These are phyloP conservation scores for Erannis defoliaria DNA, from an alignment of 2,888 invertebrate species.

Conservation along the genomic window DNA sequence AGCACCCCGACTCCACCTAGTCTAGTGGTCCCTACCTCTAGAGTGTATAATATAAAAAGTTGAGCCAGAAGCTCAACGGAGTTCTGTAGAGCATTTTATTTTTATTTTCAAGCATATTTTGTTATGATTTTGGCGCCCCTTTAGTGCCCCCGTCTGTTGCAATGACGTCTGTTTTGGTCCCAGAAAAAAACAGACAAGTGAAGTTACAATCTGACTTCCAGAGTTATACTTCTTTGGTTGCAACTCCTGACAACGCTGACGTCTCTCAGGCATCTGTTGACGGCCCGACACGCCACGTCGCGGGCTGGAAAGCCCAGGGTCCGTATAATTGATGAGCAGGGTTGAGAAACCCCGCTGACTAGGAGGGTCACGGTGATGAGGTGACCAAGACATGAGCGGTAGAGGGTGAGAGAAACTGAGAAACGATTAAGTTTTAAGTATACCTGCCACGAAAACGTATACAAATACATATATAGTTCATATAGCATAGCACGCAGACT, in stretches of 20 bases:
- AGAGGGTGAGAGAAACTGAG: not conserved
- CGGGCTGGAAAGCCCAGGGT: slow-evolving; percentile 22
- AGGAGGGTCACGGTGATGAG: slow-evolving; percentile 36
- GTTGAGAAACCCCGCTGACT: slow-evolving; percentile 44
- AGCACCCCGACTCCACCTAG: too few relatives aligned
- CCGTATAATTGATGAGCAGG: slow-evolving; percentile 49
- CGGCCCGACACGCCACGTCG: slow-evolving; percentile 44
- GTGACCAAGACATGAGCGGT: slow-evolving; percentile 22
- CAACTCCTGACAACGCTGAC: slow-evolving; percentile 20
- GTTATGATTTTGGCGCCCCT: too few relatives aligned
- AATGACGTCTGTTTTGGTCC: not conserved
- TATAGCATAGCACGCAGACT: too few relatives aligned
- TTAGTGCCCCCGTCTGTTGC: too few relatives aligned
- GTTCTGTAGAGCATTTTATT: too few relatives aligned
- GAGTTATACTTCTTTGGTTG: slow-evolving; percentile 12
- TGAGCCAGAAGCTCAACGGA: too few relatives aligned
- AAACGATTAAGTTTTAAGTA: not conserved
- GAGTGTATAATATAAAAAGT: too few relatives aligned
- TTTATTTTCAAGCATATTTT: too few relatives aligned
- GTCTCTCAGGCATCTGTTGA: slow-evolving; percentile 45
- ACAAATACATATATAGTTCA: too few relatives aligned
- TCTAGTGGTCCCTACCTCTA: too few relatives aligned
- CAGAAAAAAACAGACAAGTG: not conserved
- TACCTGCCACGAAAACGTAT: not conserved
- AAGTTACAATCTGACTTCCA: not conserved